These are phyloP conservation scores for Dicentrarchus labrax DNA, from an alignment of 2,113 vertebrate species.

Conservation along the genomic window DNA sequence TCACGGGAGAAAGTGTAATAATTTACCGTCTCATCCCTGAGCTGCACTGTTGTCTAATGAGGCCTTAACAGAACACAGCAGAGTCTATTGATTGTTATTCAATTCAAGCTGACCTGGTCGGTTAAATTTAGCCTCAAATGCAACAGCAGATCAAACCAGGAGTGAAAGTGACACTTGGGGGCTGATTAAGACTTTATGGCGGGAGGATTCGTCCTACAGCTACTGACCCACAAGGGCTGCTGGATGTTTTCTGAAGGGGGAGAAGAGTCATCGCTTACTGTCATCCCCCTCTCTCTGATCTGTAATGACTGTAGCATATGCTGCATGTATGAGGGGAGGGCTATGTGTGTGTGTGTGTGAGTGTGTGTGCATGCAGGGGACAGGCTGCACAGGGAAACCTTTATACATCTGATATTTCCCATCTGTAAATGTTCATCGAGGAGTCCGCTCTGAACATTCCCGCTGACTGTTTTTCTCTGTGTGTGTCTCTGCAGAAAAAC, in stretches of 20 bases:
- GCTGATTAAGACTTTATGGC: constrained; percentile 55
- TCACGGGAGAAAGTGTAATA: background rate
- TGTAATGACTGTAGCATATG: constrained; percentile 85
- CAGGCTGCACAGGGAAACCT: constrained; percentile 29
- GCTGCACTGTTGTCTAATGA: background rate
- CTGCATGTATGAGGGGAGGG: constrained; percentile 60
- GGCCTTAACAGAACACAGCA: background rate
- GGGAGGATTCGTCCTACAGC: constrained; percentile 39
- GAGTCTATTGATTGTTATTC: constrained; percentile 34
- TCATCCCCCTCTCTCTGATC: constrained; percentile 78
- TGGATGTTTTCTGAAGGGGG: constrained; percentile 75
- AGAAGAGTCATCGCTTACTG: constrained; percentile 75
- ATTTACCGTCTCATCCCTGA: background rate
- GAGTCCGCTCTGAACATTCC: background rate
- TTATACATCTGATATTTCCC: constrained; percentile 58
- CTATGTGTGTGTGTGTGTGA: constrained; percentile 12
- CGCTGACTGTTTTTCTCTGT: constrained; percentile 22
- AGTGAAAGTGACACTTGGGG: constrained; percentile 28
- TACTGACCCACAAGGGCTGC: constrained; percentile 52
- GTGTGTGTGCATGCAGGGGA: constrained; percentile 16
- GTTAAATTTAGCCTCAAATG: constrained; percentile 27
- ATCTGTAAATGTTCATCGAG: constrained; percentile 41
- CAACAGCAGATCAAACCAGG: constrained; percentile 35
- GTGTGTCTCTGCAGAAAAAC: constrained; percentile 86
- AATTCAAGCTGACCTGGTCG: background rate